Conservation (phyloP, 2,113 vertebrate genomes). For the Brachyhypopomus occidentalis region DNA sequence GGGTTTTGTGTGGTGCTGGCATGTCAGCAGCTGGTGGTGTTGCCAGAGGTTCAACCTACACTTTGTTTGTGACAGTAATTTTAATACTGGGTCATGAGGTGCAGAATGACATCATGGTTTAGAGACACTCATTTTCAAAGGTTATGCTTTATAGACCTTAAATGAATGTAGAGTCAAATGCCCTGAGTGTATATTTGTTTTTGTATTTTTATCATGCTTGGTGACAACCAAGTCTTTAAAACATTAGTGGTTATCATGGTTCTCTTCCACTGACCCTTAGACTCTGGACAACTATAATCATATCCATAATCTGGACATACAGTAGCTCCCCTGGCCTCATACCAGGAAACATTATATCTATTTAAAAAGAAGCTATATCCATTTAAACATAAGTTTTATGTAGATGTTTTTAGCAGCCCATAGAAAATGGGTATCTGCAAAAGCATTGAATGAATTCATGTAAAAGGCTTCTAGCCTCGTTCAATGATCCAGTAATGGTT, state of each 20-base stretch:
- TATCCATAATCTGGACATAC: neutral
- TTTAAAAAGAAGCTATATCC: neutral
- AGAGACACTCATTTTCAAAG: neutral
- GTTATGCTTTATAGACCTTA: slow-evolving; percentile 26
- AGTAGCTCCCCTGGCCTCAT: no score
- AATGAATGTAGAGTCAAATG: slow-evolving; percentile 23
- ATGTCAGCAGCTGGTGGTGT: slow-evolving; percentile 6
- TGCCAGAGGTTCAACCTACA: slow-evolving; percentile 22
- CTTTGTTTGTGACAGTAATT: neutral
- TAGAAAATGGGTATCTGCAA: no score
- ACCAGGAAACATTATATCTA: neutral
- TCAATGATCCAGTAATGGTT: neutral
- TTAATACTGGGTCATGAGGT: neutral
- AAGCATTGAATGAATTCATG: neutral
- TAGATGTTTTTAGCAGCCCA: no score
- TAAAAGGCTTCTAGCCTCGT: neutral
- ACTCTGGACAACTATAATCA: slow-evolving; percentile 17
- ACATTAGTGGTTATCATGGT: slow-evolving; percentile 21
- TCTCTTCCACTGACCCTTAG: slow-evolving; percentile 12
- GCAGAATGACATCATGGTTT: slow-evolving; percentile 17
- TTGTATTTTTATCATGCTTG: slow-evolving; percentile 32
- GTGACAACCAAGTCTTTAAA: slow-evolving; percentile 34
- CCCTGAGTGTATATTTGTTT: slow-evolving; percentile 23
- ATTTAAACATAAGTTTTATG: no score
- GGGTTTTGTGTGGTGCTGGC: neutral